phyloP scores from a whole-genome alignment of 2,888 invertebrate genomes.

The Lingula anatina region DNA sequence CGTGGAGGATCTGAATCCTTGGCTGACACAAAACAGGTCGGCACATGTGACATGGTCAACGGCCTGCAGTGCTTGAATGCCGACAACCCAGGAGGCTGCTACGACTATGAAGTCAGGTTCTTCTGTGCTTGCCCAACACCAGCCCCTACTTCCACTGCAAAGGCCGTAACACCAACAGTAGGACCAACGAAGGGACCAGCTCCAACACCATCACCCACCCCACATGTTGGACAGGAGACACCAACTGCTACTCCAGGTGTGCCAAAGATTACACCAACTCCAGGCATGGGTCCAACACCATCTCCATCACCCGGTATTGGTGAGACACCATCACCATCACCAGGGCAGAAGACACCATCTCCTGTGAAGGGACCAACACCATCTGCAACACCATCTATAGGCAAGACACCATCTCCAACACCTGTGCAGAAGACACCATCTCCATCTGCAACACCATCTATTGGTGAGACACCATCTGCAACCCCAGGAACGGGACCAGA shows the following conservation, averaged over 20 bases:
- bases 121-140: conserved; percentile 54
- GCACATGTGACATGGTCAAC: conserved; percentile 55
- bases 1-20: conserved; percentile 5
- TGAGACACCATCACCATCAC: neutral
- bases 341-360: conserved; percentile 9
- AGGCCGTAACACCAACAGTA: neutral
- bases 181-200: neutral
- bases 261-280: neutral
- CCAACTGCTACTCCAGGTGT: neutral
- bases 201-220: neutral
- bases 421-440: neutral
- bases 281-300: neutral
- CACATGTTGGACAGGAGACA: neutral
- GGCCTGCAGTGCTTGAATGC: conserved; percentile 64
- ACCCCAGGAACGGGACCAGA: neutral
- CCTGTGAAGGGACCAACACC: conserved; percentile 6
- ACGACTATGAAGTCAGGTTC: conserved; percentile 28
- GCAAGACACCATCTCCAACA: conserved; percentile 1
- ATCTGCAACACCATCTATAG: too few relatives aligned
- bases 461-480: conserved; percentile 2
- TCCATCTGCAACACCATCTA: neutral
- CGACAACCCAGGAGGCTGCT: conserved; percentile 12
- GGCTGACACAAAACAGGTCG: conserved; percentile 11
- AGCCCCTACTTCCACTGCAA: neutral
- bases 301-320: neutral